These are phyloP conservation scores for Parotocinclus haroldoi DNA, from an alignment of 2,797 vertebrate genomes.

Conservation along the genomic window DNA sequence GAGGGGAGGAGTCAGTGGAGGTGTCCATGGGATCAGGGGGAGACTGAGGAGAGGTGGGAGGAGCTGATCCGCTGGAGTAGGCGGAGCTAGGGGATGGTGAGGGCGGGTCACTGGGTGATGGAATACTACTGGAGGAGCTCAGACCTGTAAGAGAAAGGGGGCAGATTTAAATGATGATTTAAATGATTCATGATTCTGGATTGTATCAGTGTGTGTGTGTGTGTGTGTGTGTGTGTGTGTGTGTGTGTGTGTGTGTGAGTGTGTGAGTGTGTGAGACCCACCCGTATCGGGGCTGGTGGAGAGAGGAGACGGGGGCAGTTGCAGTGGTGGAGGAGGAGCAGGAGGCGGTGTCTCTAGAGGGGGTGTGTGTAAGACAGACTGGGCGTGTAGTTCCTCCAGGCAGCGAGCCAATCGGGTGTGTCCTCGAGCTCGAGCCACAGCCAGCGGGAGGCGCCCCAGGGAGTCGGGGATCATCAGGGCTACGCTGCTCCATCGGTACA, in stretches of 20 bases:
- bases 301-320: constrained; percentile 63
- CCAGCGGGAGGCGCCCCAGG: constrained; percentile 82
- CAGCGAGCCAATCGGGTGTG: constrained; percentile 78
- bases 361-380: constrained; percentile 46
- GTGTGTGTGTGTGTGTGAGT: background rate
- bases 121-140: constrained; percentile 76
- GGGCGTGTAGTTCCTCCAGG: constrained; percentile 79
- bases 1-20: constrained; percentile 48
- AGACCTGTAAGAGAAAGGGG: constrained; percentile 66
- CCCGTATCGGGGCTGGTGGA: constrained; percentile 85
- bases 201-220: background rate
- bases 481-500: constrained; percentile 78
- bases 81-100: constrained; percentile 79
- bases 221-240: background rate
- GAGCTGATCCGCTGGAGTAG: constrained; percentile 78
- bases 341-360: constrained; percentile 27
- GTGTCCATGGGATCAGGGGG: constrained; percentile 60
- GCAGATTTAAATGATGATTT: background rate
- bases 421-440: constrained; percentile 82
- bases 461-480: constrained; percentile 84
- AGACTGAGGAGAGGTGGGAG: constrained; percentile 67
- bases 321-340: constrained; percentile 24
- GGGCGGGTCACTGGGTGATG: constrained; percentile 76
- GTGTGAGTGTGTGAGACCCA: constrained; percentile 41
- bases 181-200: too few species aligned